Evolutionary conservation across 2,113 vertebrate genomes (phyloP).

Genomic region (Daphoenositta chrysoptera): DNA sequence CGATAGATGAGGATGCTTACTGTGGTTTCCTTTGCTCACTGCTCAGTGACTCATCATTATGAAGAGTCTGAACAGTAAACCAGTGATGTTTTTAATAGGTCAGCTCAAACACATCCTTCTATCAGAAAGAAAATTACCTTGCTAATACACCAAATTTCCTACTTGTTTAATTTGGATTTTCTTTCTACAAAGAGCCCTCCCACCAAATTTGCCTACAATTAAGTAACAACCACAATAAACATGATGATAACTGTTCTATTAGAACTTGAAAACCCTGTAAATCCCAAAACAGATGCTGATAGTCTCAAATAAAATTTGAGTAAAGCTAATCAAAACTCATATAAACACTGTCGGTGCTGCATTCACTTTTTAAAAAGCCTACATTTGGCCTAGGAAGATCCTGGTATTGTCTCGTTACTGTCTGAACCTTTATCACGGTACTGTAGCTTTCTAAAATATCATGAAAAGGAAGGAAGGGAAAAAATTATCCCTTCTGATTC

Average conservation of each 20-base stretch:
- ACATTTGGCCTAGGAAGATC: not conserved
- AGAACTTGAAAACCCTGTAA: not conserved
- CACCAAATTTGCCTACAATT: not conserved
- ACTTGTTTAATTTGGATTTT: not conserved
- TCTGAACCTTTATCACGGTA: not conserved
- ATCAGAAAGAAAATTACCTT: not conserved
- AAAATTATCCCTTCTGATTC: not conserved
- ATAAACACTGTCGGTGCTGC: not conserved
- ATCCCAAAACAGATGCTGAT: not conserved
- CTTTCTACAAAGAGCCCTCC: not conserved
- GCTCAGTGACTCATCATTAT: not conserved
- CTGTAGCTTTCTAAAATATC: not conserved
- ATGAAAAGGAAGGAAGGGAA: not conserved
- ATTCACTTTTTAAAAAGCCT: not conserved
- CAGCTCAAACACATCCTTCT: not conserved
- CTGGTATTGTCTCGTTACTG: not conserved
- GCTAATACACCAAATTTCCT: not conserved
- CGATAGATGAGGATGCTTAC: not conserved
- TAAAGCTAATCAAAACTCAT: not conserved
- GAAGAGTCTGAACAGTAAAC: not conserved
- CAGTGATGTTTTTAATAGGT: not conserved
- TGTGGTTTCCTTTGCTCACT: not conserved
- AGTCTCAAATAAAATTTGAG: not conserved
- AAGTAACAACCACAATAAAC: not conserved
- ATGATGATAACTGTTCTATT: not conserved